phyloP scores from a whole-genome alignment of 2,113 vertebrate genomes.

The Gnathonemus longibarbis region DNA sequence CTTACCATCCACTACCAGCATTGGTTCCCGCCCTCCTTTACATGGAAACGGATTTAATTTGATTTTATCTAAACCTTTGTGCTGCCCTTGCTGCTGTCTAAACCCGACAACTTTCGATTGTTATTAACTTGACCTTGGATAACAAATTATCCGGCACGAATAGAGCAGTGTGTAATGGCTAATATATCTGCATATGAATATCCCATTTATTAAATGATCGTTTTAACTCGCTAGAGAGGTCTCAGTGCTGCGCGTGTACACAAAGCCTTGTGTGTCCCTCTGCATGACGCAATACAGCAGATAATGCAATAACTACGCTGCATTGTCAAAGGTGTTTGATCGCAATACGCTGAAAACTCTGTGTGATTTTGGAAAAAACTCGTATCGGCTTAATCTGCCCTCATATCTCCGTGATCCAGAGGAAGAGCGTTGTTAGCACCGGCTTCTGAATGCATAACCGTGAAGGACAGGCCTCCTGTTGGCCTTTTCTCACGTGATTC shows the following conservation, averaged over 20 bases:
- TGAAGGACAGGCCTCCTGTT: not conserved
- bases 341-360: not conserved
- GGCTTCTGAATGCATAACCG: not conserved
- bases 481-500: not conserved
- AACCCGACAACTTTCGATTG: not conserved
- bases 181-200: not conserved
- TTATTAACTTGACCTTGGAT: not conserved
- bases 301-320: not conserved
- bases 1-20: not conserved
- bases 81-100: not conserved
- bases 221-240: not conserved
- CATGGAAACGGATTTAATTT: constrained; percentile 1
- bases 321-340: not conserved
- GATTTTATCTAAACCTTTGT: constrained; percentile 2
- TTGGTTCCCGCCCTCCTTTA: not conserved
- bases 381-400: not conserved
- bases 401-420: not conserved
- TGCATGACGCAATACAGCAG: not conserved
- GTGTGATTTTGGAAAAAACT: not conserved
- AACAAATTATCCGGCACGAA: not conserved
- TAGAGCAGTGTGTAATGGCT: not conserved
- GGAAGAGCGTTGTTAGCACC: not conserved
- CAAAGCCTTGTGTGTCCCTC: not conserved
- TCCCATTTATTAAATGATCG: not conserved
- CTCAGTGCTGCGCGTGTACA: not conserved